Evolutionary conservation across 2,113 vertebrate genomes (phyloP).

Genomic region (Circaetus gallicus): DNA sequence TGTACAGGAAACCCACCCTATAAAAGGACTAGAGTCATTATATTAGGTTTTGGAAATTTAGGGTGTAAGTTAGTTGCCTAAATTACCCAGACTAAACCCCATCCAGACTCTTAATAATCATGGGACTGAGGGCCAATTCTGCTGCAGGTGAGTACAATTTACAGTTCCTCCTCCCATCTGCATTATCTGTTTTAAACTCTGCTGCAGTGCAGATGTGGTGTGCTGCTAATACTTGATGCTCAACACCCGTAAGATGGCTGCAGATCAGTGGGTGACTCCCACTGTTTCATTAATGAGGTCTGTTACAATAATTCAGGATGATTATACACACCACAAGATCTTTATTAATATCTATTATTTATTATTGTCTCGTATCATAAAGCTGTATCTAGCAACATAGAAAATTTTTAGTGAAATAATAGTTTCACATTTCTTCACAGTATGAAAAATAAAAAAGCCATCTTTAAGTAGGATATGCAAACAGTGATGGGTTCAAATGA

Average conservation of each 20-base stretch:
- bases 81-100: background rate
- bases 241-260: rapidly evolving
- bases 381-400: background rate
- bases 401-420: background rate
- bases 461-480: background rate
- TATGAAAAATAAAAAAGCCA: background rate
- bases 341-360: background rate
- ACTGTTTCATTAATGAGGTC: background rate
- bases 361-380: background rate
- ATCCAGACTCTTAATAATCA: background rate
- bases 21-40: background rate
- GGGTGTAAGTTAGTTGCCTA: background rate
- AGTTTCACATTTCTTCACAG: background rate
- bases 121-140: background rate
- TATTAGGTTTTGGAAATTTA: background rate
- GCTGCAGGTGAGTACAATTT: background rate
- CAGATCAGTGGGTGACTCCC: background rate
- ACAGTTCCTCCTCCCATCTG: background rate
- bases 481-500: background rate
- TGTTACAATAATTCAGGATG: background rate
- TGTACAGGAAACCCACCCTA: background rate
- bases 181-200: background rate
- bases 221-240: background rate
- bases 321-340: background rate
- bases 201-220: background rate